Evolutionary conservation across 2,797 vertebrate genomes (phyloP), one percentile per base, ranked within the genome.

Genomic region (Melanotaenia trifasciata): DNA sequence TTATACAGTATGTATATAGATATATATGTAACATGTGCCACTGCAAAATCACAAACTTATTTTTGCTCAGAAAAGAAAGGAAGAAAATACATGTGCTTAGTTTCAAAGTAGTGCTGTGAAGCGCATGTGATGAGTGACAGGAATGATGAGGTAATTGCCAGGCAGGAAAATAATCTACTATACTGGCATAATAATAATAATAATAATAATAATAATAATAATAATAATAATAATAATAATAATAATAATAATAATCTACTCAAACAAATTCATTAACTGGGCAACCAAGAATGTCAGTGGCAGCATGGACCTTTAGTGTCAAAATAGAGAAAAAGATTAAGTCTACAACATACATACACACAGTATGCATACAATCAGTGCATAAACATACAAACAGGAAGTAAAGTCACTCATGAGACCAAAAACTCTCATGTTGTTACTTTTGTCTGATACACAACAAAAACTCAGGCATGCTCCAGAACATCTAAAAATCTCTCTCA

Each of bases 121-220:
- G 90, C 83, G 87, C 57, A 83, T 90, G 58, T 82, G 80, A 88
- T 92, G 91, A 87, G 80, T 74, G 80, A 91, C 72, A 54, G 91
- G 92, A 96, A 96, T 91, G 95, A 96, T 96, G 96, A 97, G 95
- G 96, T 96, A 96, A 96, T 94, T 83, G 82, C 84, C 90, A 94
- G 94, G 90, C 85, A 94, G 89, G 80, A 87, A 85, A 91, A 87
- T 80, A 90, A 92, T 84, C 79, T 80, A 78, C 83, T 83, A 64
- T 79, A 79, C 86, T 70, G 69, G 40, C 73, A 45, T 11, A 72
- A 77, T 59, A 73, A 81, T 24, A 61, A 58, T 38, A 70, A 74
- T 73, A 75, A 71, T 57, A 66, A 84, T 62, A 65, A 79, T 13
- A 62, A 80, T 11, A 70, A 74, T 73, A 75, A 71, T 57, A 66